Base-by-base conservation (phyloP, 2,113 vertebrate genomes). In the Planiliza haematocheilus region DNA sequence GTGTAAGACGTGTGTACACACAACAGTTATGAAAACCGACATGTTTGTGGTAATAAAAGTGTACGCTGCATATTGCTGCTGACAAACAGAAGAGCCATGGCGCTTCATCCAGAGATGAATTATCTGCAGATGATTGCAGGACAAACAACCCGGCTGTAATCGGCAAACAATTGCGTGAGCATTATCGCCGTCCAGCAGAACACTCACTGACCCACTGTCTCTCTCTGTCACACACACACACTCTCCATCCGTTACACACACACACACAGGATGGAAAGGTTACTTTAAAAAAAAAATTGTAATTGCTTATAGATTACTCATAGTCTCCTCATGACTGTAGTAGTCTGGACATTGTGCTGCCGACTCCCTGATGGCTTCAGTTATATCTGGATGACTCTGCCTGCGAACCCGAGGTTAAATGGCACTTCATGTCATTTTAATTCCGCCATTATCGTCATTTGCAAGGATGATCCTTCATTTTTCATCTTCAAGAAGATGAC, bases 111-210 rank as follows among this genome's bases (percentile, higher is more conserved):
- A 7, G 8, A 16, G 56, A 52, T 81, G 36, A 77, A 64, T 81
- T 73, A 85, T 87, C 65, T 75, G 62, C 74, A 24, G 66, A 52
- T 71, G 63, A 84, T 65, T 56, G 74, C 83, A 20, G 59, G 60
- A 55, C 66, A 76, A 86, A 77, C 83, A 81, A 82, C 81, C 70
- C 55, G 45, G 18, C 68, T 56, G 52, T 81, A 83, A 86, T 90
- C 74, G 21, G 60, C 74, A 83, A 86, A 80, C 78, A 87, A 79
- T 66, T 72, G 65, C 61, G 21, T 3, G 9, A 37, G 69, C 71
- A 73, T 82, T 87, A 88, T 89, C 85, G 20, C 67, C 66, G 59
- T 12, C 59, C 74, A 24, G 52, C 81, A 87, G 87, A 79, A 74
- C 14, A 12, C 50, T 72, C 70, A 48, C 7, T 50, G 50, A 38